Evolutionary conservation across 2,888 invertebrate genomes (phyloP), one percentile per base, ranked within the genome.

Genomic region (Xestia c-nigrum): DNA sequence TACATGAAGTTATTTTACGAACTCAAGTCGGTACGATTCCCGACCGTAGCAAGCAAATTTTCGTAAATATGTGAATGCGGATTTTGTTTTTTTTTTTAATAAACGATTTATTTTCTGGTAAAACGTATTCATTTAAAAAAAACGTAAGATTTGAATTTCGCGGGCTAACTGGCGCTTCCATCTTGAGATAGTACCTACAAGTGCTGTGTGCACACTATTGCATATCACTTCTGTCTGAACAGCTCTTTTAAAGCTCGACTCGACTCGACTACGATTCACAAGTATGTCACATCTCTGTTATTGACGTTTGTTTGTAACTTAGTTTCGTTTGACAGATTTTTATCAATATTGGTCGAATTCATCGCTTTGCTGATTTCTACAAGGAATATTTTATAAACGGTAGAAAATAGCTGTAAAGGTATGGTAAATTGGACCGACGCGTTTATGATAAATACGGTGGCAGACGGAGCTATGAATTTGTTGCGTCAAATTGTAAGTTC

Each of bases 401-500:
- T 94, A 93, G 84, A 91, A 90, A 86, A 84, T 67, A 80, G 67
- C 72, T 55, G 80, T 84, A 92, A 92, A 96, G 96, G 95, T 96
- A 96, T 96, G 96, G 96, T 96, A 91, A 94, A 95, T 91, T 92
- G 94, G 84, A 89, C 90, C 81, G 96, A 96, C 88, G 86, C 93
- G 78, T 91, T 96, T 90, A 95, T 96, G 96, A 92, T 96, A 89
- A 96, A 96, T 94, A 93, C 95, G 95, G 95, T 96, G 94, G 90
- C 94, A 92, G 96, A 96, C 86, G 96, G 96, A 90, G 92, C 96
- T 89, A 96, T 95, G 95, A 95, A 93, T 94, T 89, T 95, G 84
- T 95, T 96, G 90, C 95, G 96, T 88, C 92, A 94, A 89, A 94
- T 96, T 88, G 96, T 96, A 96, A 96, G 96, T 96, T 91, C 88